Evolutionary conservation across 2,797 vertebrate species (phyloP), one percentile per base, ranked within the genome.

Genomic region (Typhlichthys subterraneus): DNA sequence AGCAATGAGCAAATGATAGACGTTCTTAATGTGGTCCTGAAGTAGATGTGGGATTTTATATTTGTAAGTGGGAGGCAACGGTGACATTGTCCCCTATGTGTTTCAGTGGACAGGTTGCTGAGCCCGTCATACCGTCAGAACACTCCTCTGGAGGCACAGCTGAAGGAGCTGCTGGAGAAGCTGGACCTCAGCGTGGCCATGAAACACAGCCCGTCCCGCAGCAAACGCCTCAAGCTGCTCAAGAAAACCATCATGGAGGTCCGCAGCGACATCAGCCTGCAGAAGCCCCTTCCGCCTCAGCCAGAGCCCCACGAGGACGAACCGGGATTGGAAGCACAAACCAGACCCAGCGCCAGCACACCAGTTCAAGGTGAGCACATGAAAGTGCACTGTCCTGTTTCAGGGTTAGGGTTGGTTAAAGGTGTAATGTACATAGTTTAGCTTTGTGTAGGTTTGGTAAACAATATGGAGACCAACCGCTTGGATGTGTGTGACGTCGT

Each of bases 181-280:
- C 90, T 98, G 80, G 97, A 99, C 91, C 89, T 95, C 65, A 97
- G 95, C 55, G 93, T 89, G 47, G 92, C 95, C 67, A 97, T 98
- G 96, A 99, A 96, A 87, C 94, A 95, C 81, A 97, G 97, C 57
- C 96, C 96, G 13, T 98, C 97, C 1, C 91, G 97, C 78, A 98
- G 95, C 88, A 98, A 97, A 87, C 93, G 97, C 65, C 94, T 97
- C 75, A 99, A 98, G 78, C 85, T 98, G 56, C 90, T 99, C 59
- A 98, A 96, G 76, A 98, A 94, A 83, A 92, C 95, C 76, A 98
- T 99, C 46, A 90, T 81, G 53, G 77, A 94, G 65, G 92, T 99
- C n/a, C 95, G 96, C 42, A 91, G 84, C 55, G 93, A 95, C 82
- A 90, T 97, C 50, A 93, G 95, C 81, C 93, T 95, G 53, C 94